A percentile compares a stretch with the other conserved stretches of the same genome.
These are phyloP conservation scores for Ciconia maguari DNA, from an alignment of 2,113 vertebrate genomes.

Conservation along the genomic window DNA sequence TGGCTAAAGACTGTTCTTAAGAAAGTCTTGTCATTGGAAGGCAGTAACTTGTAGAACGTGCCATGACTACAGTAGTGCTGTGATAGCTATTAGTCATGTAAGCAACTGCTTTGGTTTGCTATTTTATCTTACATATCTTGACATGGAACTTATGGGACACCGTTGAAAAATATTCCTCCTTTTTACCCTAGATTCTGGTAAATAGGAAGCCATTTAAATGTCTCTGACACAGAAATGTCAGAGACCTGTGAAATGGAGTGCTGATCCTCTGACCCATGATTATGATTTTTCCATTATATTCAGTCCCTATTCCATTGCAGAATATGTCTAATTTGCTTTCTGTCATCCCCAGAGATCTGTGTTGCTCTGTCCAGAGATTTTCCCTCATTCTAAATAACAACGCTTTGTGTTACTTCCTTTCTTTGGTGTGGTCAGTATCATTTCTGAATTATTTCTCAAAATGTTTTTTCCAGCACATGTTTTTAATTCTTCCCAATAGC, in stretches of 20 bases:
- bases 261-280: neutral
- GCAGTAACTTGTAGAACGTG: neutral
- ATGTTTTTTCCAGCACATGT: neutral
- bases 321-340: neutral
- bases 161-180: neutral
- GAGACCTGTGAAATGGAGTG: neutral
- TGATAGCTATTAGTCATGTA: neutral
- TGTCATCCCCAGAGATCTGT: neutral
- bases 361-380: neutral
- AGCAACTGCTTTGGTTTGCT: neutral
- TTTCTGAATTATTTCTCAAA: neutral
- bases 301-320: neutral
- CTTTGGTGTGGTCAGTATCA: neutral
- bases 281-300: neutral
- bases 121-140: neutral
- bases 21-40: neutral
- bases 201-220: neutral
- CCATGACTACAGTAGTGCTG: neutral
- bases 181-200: neutral
- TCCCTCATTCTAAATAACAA: neutral
- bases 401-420: neutral
- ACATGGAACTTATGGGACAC: neutral
- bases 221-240: neutral
- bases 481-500: neutral
- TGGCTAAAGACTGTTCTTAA: neutral